A percentile compares a stretch with the other conserved stretches of the same genome.
These are phyloP conservation scores for Chaitophorus viminalis DNA, from an alignment of 2,888 invertebrate genomes.

Conservation along the genomic window DNA sequence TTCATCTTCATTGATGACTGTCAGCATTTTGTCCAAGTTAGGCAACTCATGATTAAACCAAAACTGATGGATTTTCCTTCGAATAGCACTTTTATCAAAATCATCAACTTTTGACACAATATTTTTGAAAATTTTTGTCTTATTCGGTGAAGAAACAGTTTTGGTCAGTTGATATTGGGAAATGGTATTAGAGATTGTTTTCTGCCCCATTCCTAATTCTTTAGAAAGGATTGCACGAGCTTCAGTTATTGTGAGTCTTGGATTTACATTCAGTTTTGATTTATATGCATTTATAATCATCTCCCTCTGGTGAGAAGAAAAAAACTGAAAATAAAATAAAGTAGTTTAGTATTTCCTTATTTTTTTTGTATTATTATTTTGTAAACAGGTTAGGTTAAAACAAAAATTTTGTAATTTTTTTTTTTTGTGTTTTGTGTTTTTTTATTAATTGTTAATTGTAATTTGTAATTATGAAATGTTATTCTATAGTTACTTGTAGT, in stretches of 20 bases:
- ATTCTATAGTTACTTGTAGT: too few species aligned
- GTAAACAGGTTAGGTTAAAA: too few species aligned
- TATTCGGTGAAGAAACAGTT: constrained; percentile 28
- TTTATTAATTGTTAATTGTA: too few species aligned
- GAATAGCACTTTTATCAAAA: constrained; percentile 26
- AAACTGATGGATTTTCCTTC: constrained; percentile 10
- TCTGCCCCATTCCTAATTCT: constrained; percentile 30
- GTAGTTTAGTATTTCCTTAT: too few species aligned
- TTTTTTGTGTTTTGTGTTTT: too few species aligned
- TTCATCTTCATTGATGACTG: neutral
- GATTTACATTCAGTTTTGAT: neutral
- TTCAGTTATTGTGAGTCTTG: neutral
- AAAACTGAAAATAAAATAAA: constrained; percentile 32
- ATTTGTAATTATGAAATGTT: too few species aligned
- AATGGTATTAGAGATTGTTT: neutral
- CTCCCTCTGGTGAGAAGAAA: neutral
- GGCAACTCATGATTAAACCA: constrained; percentile 15
- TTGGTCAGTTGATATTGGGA: constrained; percentile 15
- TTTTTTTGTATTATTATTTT: too few species aligned
- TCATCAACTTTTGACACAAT: constrained; percentile 10
- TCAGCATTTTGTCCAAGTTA: constrained; percentile 11
- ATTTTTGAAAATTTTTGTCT: constrained; percentile 14
- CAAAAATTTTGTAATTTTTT: too few species aligned
- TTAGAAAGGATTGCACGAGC: neutral
- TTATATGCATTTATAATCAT: constrained; percentile 3